Percentiles rank a stretch among this genome's conserved stretches.
phyloP scores from a whole-genome alignment of 2,888 invertebrate species.

The Leptinotarsa rubiginosa region DNA sequence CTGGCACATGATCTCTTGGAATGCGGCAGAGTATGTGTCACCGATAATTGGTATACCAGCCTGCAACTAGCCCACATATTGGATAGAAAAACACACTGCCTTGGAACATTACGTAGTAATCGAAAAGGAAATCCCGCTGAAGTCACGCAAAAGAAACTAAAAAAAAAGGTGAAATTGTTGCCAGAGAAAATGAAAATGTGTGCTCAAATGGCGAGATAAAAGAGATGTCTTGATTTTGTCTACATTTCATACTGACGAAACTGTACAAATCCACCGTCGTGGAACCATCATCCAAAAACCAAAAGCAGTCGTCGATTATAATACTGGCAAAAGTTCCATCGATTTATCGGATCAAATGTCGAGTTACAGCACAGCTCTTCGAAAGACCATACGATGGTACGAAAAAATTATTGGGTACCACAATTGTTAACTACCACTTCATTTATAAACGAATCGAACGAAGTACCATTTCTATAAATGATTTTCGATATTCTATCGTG shows the following conservation, averaged over 20 bases:
- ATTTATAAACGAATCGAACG: too few species aligned
- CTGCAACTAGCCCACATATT: slow-evolving; percentile 36
- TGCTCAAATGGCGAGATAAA: slow-evolving; percentile 56
- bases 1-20: slow-evolving; percentile 29
- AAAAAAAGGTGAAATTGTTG: slow-evolving; percentile 35
- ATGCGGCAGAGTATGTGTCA: slow-evolving; percentile 26
- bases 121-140: slow-evolving; percentile 37
- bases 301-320: slow-evolving; percentile 46
- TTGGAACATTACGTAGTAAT: slow-evolving; percentile 39
- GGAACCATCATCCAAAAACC: slow-evolving; percentile 32
- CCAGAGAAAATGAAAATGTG: slow-evolving; percentile 35
- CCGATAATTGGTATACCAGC: slow-evolving; percentile 42
- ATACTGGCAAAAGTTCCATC: slow-evolving; percentile 51
- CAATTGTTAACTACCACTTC: slow-evolving; percentile 42
- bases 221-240: slow-evolving; percentile 54
- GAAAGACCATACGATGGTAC: slow-evolving; percentile 52
- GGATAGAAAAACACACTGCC: slow-evolving; percentile 33
- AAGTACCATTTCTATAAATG: too few species aligned
- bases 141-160: slow-evolving; percentile 34
- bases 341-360: slow-evolving; percentile 52
- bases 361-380: slow-evolving; percentile 46
- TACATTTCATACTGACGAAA: slow-evolving; percentile 52
- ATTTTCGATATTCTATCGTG: too few species aligned
- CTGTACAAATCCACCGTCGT: slow-evolving; percentile 42
- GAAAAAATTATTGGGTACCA: slow-evolving; percentile 46